Conservation (phyloP, 2,888 invertebrate species). For the Amiota communis region DNA sequence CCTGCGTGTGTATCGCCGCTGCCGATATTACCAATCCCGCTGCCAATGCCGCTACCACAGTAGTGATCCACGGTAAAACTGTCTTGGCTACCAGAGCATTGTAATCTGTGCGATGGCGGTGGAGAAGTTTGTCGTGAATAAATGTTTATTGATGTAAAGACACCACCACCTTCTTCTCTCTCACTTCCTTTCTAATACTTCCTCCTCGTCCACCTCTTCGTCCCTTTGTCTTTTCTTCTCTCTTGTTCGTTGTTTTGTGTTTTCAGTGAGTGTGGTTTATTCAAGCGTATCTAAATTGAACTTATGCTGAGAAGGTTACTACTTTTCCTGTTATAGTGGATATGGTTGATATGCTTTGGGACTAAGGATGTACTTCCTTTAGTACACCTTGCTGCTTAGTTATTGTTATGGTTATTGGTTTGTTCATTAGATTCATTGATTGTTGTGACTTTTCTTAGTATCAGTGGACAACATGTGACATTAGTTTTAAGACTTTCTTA, state of each 20-base stretch:
- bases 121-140: conserved; percentile 74
- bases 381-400: not conserved
- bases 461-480: too few relatives aligned
- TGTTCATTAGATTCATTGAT: not conserved
- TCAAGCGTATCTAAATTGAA: not conserved
- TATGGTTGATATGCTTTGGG: too few relatives aligned
- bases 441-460: too few relatives aligned
- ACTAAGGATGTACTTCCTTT: not conserved
- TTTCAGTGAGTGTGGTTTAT: not conserved
- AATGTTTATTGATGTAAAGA: conserved; percentile 66
- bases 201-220: not conserved
- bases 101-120: conserved; percentile 74
- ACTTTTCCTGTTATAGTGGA: too few relatives aligned
- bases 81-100: conserved; percentile 75
- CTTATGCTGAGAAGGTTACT: too few relatives aligned
- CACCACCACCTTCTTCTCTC: conserved; percentile 40
- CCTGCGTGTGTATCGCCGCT: conserved; percentile 55
- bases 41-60: conserved; percentile 69
- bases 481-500: too few relatives aligned
- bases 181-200: not conserved
- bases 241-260: conserved; percentile 3
- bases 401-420: not conserved
- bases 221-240: conserved; percentile 12
- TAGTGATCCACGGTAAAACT: conserved; percentile 74
- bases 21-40: conserved; percentile 48